These are phyloP conservation scores for Mastomys coucha DNA, from an alignment of 2,113 vertebrate species.

Conservation along the genomic window DNA sequence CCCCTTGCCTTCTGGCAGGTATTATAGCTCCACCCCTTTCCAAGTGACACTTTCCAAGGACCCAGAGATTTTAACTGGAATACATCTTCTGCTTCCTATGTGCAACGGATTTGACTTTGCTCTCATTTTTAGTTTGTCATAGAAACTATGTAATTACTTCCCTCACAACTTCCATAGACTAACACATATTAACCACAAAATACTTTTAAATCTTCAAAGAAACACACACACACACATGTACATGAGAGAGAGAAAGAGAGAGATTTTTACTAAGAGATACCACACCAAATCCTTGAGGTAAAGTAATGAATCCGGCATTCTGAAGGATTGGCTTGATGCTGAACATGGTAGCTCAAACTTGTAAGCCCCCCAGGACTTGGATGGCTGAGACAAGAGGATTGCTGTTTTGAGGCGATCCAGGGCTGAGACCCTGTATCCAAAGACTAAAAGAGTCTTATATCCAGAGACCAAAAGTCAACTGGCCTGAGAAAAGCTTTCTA, in stretches of 20 bases:
- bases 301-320: slow-evolving; percentile 31
- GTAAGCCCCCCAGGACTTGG: neutral
- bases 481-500: slow-evolving; percentile 12
- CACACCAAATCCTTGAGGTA: slow-evolving; percentile 38
- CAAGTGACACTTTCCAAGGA: slow-evolving; percentile 27
- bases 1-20: slow-evolving; percentile 25
- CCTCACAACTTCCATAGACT: slow-evolving; percentile 18
- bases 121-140: slow-evolving; percentile 44
- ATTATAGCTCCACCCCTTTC: slow-evolving; percentile 49
- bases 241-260: too few relatives aligned
- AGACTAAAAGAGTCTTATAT: neutral
- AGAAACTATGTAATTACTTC: slow-evolving; percentile 27
- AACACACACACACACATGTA: too few relatives aligned
- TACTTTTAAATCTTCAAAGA: slow-evolving; percentile 42
- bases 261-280: neutral
- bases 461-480: neutral
- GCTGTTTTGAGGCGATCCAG: neutral
- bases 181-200: slow-evolving; percentile 41
- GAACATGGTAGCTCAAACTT: neutral
- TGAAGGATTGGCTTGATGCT: neutral
- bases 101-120: slow-evolving; percentile 56
- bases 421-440: neutral
- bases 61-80: slow-evolving; percentile 37
- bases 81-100: slow-evolving; percentile 27
- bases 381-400: too few relatives aligned